Base-by-base conservation (phyloP, 2,797 vertebrate genomes). In the Enteromius mattozi region DNA sequence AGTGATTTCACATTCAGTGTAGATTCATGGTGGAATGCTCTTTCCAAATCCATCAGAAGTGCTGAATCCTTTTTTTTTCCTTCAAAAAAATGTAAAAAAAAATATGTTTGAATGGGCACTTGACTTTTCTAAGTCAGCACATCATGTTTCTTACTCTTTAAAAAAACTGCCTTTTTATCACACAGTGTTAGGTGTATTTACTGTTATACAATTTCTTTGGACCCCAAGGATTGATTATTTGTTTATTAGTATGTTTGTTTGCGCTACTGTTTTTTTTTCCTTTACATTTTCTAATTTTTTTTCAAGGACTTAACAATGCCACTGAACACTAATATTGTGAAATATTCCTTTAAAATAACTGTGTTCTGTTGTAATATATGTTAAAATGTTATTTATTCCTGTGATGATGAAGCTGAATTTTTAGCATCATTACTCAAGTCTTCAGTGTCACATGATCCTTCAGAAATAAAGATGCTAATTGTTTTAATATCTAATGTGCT, bases 101-200 rank as follows among this genome's bases (percentile, higher is more conserved):
- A 16, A 21, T 61, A 21, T 16, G 4, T 27, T 49, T n/a, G 9
- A n/a, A 66, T 17, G 14, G 24, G 75, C 21, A 27, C 54, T 78
- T 61, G n/a, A 27, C 14, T 61, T 61, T 61, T 61, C 59, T 61
- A 27, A 45, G n/a, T 30, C n/a, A 47, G 24, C 40, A 47, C 24
- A 72, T 47, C n/a, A 72, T 72, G 70, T 72, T 72, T 47, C 42
- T 14, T 49, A 49, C 40, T 45, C 70, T 72, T 16, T n/a, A n/a
- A 6, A n/a, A 45, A 37, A 61, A 6, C 7, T n/a, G 7, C 27
- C 6, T 45, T 45, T 51, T n/a, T 27, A 37, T 71, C 68, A 27
- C 24, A 61, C 12, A 30, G 21, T 6, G 2, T 27, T n/a, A n/a
- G n/a, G n/a, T n/a, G n/a, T n/a, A 14, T 30, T 63, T 30, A 30